Percentiles rank a stretch among this genome's conserved stretches.
Evolutionary conservation across 92 coral and sea anemone genomes (phyloP).

Genomic region (Palythoa grandiflora): DNA sequence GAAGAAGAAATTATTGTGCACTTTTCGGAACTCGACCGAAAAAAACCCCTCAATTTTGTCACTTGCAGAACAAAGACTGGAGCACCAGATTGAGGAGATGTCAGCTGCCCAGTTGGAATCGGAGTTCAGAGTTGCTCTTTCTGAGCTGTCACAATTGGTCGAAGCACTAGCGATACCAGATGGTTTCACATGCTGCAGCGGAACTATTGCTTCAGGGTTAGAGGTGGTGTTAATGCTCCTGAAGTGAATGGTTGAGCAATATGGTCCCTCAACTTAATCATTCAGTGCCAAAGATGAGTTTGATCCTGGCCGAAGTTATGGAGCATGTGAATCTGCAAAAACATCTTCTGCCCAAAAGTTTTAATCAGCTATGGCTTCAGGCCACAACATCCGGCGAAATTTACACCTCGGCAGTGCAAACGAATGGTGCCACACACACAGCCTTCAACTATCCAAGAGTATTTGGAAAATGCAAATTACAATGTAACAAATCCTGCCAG

Average conservation of each 20-base stretch:
- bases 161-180: slow-evolving; percentile 62
- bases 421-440: too few species aligned
- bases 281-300: slow-evolving; percentile 65
- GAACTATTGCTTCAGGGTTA: slow-evolving; percentile 64
- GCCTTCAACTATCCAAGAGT: too few species aligned
- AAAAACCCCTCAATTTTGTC: background rate
- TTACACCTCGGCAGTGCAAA: too few species aligned
- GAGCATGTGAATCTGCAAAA: background rate
- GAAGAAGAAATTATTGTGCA: background rate
- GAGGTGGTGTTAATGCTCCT: slow-evolving; percentile 57
- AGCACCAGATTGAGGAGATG: background rate
- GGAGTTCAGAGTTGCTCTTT: slow-evolving; percentile 56
- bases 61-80: background rate
- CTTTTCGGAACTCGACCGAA: background rate
- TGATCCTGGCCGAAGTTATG: background rate
- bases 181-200: slow-evolving; percentile 58
- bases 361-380: slow-evolving; percentile 7
- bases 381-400: background rate
- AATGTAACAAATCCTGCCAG: too few species aligned
- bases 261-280: slow-evolving; percentile 66
- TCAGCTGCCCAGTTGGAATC: slow-evolving; percentile 33
- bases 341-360: background rate
- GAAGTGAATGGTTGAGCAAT: slow-evolving; percentile 55
- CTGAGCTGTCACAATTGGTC: slow-evolving; percentile 54
- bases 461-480: too few species aligned